These are phyloP conservation scores for Albula goreensis DNA, from an alignment of 2,113 vertebrate genomes.

Conservation along the genomic window DNA sequence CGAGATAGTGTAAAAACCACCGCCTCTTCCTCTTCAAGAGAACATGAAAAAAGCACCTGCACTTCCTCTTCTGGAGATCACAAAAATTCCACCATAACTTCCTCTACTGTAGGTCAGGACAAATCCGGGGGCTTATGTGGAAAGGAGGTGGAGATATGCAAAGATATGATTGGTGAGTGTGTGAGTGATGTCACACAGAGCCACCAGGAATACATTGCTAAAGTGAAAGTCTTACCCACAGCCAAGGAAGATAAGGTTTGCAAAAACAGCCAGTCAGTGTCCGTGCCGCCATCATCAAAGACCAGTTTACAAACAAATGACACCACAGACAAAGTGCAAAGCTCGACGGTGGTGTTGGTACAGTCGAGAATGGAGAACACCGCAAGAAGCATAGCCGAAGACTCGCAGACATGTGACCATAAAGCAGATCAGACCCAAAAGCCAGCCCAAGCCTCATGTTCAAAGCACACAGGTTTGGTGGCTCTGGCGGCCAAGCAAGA, in stretches of 20 bases:
- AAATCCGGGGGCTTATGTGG: neutral
- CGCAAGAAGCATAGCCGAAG: neutral
- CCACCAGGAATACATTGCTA: neutral
- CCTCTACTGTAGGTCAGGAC: neutral
- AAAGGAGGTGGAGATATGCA: neutral
- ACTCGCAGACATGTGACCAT: neutral
- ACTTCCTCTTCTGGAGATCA: too few relatives aligned
- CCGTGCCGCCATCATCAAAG: neutral
- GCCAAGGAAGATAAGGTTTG: neutral
- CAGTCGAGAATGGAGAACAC: neutral
- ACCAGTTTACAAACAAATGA: neutral
- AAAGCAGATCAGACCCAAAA: too few relatives aligned
- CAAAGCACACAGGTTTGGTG: neutral
- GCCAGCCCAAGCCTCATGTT: neutral
- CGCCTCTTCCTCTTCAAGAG: neutral
- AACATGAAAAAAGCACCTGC: constrained; percentile 15
- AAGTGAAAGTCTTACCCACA: neutral
- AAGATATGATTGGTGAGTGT: neutral
- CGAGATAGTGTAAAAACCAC: neutral
- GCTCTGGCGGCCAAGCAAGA: neutral
- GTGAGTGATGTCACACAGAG: neutral
- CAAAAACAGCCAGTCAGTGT: neutral
- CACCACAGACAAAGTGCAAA: neutral
- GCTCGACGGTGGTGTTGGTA: neutral
- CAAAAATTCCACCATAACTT: too few relatives aligned